Evolutionary conservation across 2,113 vertebrate genomes (phyloP), one percentile per base, ranked within the genome.

Genomic region (Aptenodytes patagonicus): DNA sequence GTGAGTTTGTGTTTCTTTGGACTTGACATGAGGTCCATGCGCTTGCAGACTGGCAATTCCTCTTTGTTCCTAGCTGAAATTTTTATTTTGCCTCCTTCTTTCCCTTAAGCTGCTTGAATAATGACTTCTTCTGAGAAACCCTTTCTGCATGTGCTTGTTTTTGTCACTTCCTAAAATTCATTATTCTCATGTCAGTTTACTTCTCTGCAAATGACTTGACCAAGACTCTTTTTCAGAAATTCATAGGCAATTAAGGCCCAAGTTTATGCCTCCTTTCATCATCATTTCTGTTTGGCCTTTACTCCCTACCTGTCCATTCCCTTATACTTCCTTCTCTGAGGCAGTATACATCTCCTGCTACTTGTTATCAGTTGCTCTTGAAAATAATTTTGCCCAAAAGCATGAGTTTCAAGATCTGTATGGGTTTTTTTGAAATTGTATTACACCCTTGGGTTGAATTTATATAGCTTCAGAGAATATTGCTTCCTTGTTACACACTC

Each of bases 391-490:
- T 57, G 4, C 36, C 24, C 24, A 38, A 57, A 85, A 69, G 4
- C 17, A 22, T 28, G 40, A 49, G 18, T 55, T 84, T 84, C 29
- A 66, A 61, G 11, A 58, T 25, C 25, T 36, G 4, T 24, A 40
- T 32, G 18, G 6, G 0, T 13, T 13, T 38, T 44, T 58, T 58
- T 4, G 3, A 38, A 55, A 32, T n/a, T 1, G 0, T 60, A 44
- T 75, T 65, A 32, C 13, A 57, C 25, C 14, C 17, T 26, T 79
- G 17, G 10, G 13, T 49, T 73, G 44, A 54, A 28, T 65, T 36
- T 71, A 51, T 24, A 32, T 6, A 32, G 17, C 38, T 76, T 58
- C 44, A 64, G 36, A 81, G 17, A 81, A 58, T 64, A 60, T 52
- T 42, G 18, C 51, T 86, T 71, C 57, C 13, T 12, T 64, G 31